Base-by-base conservation (phyloP, 2,888 invertebrate genomes). In the Dryobota labecula region DNA sequence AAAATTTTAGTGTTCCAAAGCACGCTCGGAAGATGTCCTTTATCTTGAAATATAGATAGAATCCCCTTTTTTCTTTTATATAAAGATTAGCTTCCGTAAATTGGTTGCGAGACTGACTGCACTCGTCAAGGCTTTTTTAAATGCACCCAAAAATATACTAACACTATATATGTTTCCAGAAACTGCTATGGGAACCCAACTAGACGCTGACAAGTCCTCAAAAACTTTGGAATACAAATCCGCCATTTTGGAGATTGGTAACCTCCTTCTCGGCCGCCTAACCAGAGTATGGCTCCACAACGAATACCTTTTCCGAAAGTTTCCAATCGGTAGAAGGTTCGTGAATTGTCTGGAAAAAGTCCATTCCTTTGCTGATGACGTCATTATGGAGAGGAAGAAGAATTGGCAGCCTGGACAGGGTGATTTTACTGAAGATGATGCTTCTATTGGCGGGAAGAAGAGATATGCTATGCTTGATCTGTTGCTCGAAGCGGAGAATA, bases 381-480 rank as follows among this genome's bases (percentile, higher is more conserved):
- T 97, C 0, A 97, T 97, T 4, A 84, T 90, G 20, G 94, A 96
- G 38, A 95, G 94, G 67, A 93, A 95, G 54, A 88, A 84, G 60
- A 83, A 84, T 62, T 84, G 85, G 85, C 66, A 54, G 18, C 73
- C 79, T n/a, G 78, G 76, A 27, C 70, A 76, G 49, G 73, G 65
- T 51, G 75, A 75, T 1, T 65, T 82, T 9, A 71, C 47, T 1
- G 72, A 68, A 41, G 76, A 78, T 43, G 63, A 82, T 60, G 33
- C 24, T n/a, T 36, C 56, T 33, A 7, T 74, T 13, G 80, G 84
- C 0, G 70, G 47, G 0, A 96, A 96, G 75, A 96, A 95, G 78
- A 96, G 96, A 86, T 92, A 97, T 88, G 97, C 97, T 0, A 97
- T 98, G 89, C 90, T 98, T 73, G 97, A 98, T 90, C 92, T 97